These are phyloP conservation scores for Microchirus variegatus DNA, from an alignment of 2,797 vertebrate genomes.

Conservation along the genomic window DNA sequence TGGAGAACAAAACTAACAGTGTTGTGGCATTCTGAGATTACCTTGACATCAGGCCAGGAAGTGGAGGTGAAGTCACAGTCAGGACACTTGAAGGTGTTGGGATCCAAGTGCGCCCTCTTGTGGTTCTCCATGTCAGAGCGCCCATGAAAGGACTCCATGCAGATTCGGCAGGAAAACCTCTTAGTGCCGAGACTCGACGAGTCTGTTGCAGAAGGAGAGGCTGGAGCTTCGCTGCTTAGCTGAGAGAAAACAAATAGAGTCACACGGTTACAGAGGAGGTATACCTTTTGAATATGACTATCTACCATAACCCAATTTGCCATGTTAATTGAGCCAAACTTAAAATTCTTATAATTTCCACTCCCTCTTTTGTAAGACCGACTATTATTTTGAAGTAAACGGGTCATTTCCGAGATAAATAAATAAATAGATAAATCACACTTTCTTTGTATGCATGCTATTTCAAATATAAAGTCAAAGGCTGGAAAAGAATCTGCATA, in stretches of 20 bases:
- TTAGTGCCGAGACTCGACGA: constrained; percentile 79
- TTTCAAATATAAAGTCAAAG: no score
- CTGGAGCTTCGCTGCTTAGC: constrained; percentile 84
- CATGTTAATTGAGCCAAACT: no score
- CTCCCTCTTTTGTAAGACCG: no score
- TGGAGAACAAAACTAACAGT: background rate
- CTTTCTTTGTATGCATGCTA: no score
- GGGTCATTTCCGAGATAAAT: no score
- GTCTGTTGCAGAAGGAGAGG: constrained; percentile 74
- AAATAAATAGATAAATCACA: no score
- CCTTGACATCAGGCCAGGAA: constrained; percentile 94
- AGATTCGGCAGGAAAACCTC: constrained; percentile 97
- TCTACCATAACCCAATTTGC: no score
- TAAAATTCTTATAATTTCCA: no score
- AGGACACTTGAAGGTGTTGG: constrained; percentile 93
- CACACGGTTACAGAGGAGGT: no score
- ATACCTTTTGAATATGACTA: no score
- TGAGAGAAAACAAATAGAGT: constrained; percentile 50
- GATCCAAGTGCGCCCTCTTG: constrained; percentile 94
- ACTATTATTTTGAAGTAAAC: no score
- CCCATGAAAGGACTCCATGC: constrained; percentile 91
- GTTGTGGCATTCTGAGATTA: constrained; percentile 47
- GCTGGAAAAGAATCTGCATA: no score
- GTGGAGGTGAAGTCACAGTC: constrained; percentile 92
- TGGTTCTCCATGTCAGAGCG: constrained; percentile 99